These are phyloP conservation scores for Drosophila maculinotata DNA, from an alignment of 2,888 invertebrate species.

Conservation along the genomic window DNA sequence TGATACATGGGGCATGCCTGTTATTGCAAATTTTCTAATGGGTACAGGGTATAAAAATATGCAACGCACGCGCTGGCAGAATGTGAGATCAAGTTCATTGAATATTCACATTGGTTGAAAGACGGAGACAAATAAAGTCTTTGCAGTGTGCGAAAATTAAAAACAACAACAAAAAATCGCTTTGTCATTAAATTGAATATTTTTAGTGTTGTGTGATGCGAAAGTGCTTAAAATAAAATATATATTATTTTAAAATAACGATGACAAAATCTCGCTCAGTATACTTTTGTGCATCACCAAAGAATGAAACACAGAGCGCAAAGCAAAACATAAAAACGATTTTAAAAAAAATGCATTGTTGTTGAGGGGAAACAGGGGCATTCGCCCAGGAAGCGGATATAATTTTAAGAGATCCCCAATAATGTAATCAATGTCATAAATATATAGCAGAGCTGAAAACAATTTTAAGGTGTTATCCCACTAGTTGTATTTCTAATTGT, in stretches of 20 bases:
- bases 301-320: constrained; percentile 33
- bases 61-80: constrained; percentile 54
- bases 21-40: background rate
- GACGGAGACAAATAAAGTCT: constrained; percentile 39
- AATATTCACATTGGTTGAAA: constrained; percentile 62
- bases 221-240: constrained; percentile 41
- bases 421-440: too few species aligned
- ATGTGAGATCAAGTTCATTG: constrained; percentile 82
- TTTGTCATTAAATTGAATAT: constrained; percentile 68
- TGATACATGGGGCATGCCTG: background rate
- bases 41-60: constrained; percentile 24
- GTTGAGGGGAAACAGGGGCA: constrained; percentile 20
- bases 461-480: too few species aligned
- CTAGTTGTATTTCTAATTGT: too few species aligned
- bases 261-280: constrained; percentile 78
- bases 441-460: too few species aligned
- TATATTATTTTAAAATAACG: constrained; percentile 81
- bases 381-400: constrained; percentile 52
- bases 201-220: constrained; percentile 38
- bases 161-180: constrained; percentile 44
- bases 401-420: too few species aligned
- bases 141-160: constrained; percentile 45
- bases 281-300: constrained; percentile 54
- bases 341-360: constrained; percentile 9
- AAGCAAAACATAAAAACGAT: constrained; percentile 34